Percentiles rank a stretch among this genome's conserved stretches.
Evolutionary conservation across 2,888 invertebrate genomes (phyloP).

Genomic region (Athalia circularis): DNA sequence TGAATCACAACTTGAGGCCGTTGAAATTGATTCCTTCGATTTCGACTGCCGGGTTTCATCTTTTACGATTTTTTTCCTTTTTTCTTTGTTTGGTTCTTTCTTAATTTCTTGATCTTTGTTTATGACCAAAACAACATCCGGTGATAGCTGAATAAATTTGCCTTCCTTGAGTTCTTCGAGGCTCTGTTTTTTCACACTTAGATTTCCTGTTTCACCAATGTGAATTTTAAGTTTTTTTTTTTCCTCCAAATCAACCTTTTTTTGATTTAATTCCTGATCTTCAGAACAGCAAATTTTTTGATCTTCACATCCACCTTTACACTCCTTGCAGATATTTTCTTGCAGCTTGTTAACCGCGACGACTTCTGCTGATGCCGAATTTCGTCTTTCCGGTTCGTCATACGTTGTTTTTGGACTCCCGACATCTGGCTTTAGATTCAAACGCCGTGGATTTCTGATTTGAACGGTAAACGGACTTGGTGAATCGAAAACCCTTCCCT

Average conservation of each 20-base stretch:
- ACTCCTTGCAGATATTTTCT: neutral
- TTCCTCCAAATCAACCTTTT: slow-evolving; percentile 45
- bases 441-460: slow-evolving; percentile 59
- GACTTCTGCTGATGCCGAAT: slow-evolving; percentile 9
- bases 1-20: slow-evolving; percentile 13
- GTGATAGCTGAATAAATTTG: slow-evolving; percentile 47
- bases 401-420: slow-evolving; percentile 63
- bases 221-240: slow-evolving; percentile 62
- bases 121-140: slow-evolving; percentile 51
- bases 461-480: slow-evolving; percentile 63
- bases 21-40: slow-evolving; percentile 19
- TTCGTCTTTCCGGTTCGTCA: slow-evolving; percentile 21
- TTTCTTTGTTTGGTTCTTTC: slow-evolving; percentile 22
- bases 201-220: slow-evolving; percentile 42
- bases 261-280: neutral
- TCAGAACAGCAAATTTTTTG: neutral
- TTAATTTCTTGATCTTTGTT: slow-evolving; percentile 24
- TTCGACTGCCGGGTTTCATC: neutral
- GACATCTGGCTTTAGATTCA: slow-evolving; percentile 64
- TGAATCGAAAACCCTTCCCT: slow-evolving; percentile 52
- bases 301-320: neutral
- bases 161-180: slow-evolving; percentile 9
- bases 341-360: slow-evolving; percentile 7
- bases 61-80: neutral
- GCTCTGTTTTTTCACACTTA: slow-evolving; percentile 48